Conservation (phyloP, 2,888 invertebrate genomes). For the Xestobium rufovillosum region DNA sequence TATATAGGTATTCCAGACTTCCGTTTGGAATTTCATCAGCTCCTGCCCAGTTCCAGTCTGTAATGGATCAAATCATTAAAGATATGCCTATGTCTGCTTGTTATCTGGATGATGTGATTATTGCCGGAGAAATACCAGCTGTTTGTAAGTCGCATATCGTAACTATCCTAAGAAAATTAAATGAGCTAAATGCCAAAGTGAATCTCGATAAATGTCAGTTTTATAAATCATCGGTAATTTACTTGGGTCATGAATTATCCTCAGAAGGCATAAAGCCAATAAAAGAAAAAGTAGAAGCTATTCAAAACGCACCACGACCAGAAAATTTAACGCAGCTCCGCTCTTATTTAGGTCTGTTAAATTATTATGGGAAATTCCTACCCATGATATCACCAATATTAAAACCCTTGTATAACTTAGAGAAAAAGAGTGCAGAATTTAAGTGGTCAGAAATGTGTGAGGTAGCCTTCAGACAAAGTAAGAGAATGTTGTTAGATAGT, state of each 20-base stretch:
- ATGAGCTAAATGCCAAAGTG: conserved; percentile 20
- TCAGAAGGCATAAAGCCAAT: conserved; percentile 30
- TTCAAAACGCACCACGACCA: conserved; percentile 16
- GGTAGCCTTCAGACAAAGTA: conserved; percentile 18
- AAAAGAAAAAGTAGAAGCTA: conserved; percentile 14
- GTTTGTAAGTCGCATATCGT: conserved; percentile 13
- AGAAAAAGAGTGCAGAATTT: conserved; percentile 16
- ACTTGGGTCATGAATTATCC: conserved; percentile 19
- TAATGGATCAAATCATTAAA: conserved; percentile 16
- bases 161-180: conserved; percentile 16
- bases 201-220: conserved; percentile 22
- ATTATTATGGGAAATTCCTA: conserved; percentile 21
- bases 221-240: conserved; percentile 18
- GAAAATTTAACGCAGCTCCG: conserved; percentile 16
- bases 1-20: conserved; percentile 22
- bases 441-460: conserved; percentile 13
- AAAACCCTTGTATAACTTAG: conserved; percentile 16
- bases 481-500: conserved; percentile 15
- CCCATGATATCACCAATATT: conserved; percentile 17
- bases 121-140: conserved; percentile 8
- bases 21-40: conserved; percentile 26
- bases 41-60: conserved; percentile 23
- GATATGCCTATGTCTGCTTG: conserved; percentile 10
- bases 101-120: conserved; percentile 25
- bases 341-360: conserved; percentile 17